Base-by-base conservation (phyloP, 2,113 vertebrate species). In the Tragelaphus strepsiceros region DNA sequence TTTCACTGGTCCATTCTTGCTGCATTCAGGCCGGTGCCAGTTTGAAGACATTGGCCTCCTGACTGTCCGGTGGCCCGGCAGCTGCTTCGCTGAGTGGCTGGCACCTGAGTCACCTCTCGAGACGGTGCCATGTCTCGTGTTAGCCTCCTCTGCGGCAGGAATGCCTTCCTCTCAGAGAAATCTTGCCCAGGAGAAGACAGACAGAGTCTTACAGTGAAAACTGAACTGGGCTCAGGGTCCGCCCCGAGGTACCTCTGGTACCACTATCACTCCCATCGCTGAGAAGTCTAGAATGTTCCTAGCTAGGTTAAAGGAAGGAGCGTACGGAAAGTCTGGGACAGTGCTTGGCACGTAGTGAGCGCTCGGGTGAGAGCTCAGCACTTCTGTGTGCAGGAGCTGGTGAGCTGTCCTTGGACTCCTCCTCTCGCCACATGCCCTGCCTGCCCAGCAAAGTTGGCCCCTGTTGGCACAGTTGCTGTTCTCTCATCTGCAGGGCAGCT, bases 351-450 rank as follows among this genome's bases (percentile, higher is more conserved):
- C 0, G 0, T 6, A n/a, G 35, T 39, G 53, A 51, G 81, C 6
- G 7, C 51, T 30, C 3, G 17, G 14, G 24, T 11, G 53, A 51
- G 85, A 51, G 35, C 8, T 8, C 53, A 59, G 3, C 16, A 3
- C 49, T 21, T 32, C 0, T 1, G 88, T 14, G 21, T 22, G 8
- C 7, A n/a, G 59, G 51, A 62, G 26, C 16, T 32, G 24, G 6
- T 30, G 28, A 32, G 19, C 3, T 2, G 39, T 28, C 54, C 62
- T 21, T 1, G 10, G 7, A 10, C 21, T 9, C 10, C 43, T 49
- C 1, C n/a, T 28, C 90, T 49, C 1, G 6, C 46, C 17, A 0
- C 16, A 21, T 11, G 16, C 24, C 51, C 35, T 2, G 24, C 67
- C 30, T 11, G 8, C 80, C 59, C 19, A 1, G 0, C 6, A 7